These are phyloP conservation scores for Tolypeutes matacus DNA, from an alignment of 2,797 vertebrate genomes.

Conservation along the genomic window DNA sequence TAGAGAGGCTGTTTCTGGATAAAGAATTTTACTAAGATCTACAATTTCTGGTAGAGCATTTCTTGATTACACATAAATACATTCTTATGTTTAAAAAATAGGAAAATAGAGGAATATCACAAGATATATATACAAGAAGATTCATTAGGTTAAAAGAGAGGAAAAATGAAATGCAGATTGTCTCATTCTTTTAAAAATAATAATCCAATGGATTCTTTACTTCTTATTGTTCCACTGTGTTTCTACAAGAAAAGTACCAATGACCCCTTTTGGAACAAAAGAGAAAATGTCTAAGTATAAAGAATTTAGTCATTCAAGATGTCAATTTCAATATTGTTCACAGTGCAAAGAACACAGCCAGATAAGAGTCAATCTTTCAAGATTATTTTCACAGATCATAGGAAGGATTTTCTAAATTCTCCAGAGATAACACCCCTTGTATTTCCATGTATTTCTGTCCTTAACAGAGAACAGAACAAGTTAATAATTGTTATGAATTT, in stretches of 20 bases:
- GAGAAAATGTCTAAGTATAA: neutral
- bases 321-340: neutral
- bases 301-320: neutral
- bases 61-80: neutral
- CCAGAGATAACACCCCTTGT: neutral
- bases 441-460: neutral
- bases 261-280: neutral
- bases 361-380: neutral
- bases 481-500: constrained; percentile 17
- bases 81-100: neutral
- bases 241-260: neutral
- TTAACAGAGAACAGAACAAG: neutral
- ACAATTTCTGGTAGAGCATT: neutral
- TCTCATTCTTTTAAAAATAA: neutral
- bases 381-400: neutral
- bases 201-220: neutral
- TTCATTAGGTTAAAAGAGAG: neutral
- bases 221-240: neutral
- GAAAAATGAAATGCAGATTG: neutral
- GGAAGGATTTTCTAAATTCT: neutral
- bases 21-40: neutral
- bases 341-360: neutral
- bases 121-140: neutral
- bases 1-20: neutral
- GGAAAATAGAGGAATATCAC: neutral